Evolutionary conservation across 1,140 invertebrate species (phyloP), one percentile per base, ranked within the genome.

Genomic region (Heliconius hewitsoni): DNA sequence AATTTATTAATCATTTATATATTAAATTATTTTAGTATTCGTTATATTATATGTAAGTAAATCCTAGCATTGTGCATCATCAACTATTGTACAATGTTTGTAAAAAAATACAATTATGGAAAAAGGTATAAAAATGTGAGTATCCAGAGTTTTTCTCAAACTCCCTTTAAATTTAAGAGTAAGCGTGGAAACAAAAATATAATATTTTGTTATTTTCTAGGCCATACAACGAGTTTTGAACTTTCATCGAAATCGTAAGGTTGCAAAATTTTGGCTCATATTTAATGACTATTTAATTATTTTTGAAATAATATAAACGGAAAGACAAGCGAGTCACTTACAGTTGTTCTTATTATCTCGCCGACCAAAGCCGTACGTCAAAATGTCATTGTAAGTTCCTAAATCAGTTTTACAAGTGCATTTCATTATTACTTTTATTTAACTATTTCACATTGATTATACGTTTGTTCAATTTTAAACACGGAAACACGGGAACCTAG

Each of bases 241-340:
- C 55, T 9, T 57, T 11, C 42, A 4, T 46, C 3, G 4, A 19
- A 55, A 55, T 27, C 11, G 1, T 27, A 27, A 66, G n/a, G 23
- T 66, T 66, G 23, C 60, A 2, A 30, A 16, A 27, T 19, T 66
- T 66, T 66, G 5, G 27, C 23, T 27, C 11, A 13, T 13, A 27
- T 66, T 30, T 27, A 66, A 66, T 27, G 60, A 66, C 11, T 27
- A 30, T 66, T 66, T 66, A 66, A 66, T 66, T 66, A 27, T 66
- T 27, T 66, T 27, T 66, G 23, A 16, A 9, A 66, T 66, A 66
- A 66, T 66, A 66, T 66, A 66, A 66, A 66, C 23, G 3, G 23
- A 66, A 66, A 27, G n/a, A 30, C 2, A 27, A 66, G 13, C 23
- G 23, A 30, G 9, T 23, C 4, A 4, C n/a, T 66, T 27, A 66